Evolutionary conservation across 2,113 vertebrate species (phyloP), one percentile per base, ranked within the genome.

Genomic region (Empidonax alnorum): DNA sequence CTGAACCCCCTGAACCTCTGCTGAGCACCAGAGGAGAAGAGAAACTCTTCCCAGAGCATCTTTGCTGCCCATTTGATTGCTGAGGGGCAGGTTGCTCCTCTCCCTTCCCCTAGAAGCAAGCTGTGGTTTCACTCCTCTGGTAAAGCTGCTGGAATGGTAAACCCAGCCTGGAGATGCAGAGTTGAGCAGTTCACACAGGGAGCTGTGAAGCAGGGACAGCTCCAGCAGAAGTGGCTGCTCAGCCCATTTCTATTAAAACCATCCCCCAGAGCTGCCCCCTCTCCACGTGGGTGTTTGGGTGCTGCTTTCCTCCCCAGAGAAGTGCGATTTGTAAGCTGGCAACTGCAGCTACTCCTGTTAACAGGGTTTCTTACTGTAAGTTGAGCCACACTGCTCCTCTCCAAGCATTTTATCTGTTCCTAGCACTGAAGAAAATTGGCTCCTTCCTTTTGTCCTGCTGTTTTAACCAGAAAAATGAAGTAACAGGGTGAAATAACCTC

Each of bases 81-180:
- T 84, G 75, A 82, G 41, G 84, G 76, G 33, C 52, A 28, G 85
- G 44, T 69, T 85, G 50, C 28, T 94, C 75, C 78, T 85, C 53
- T 91, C 84, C 81, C 79, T 89, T 75, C 82, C 89, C n/a, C 0
- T 33, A 25, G 42, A 69, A 79, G 58, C 67, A 87, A 95, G 90
- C 77, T 93, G 91, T 59, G 61, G 63, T 84, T 91, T 86, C 83
- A 50, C 90, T 95, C 91, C 82, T 77, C 88, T 21, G 0, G 52
- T 28, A 82, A 93, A 92, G 88, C 93, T 92, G 93, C 89, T 79
- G 81, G 85, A 37, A 27, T 35, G 73, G 87, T 28, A 79, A 82
- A 83, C 47, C 73, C 89, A 78, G 71, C 77, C 39, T 6, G 0
- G 11, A 88, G 90, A 75, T 25, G 20, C 24, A 56, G 83, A 53